Percentiles rank a stretch among this genome's conserved stretches.
phyloP scores from a whole-genome alignment of 1,140 invertebrate genomes.

The Cardiocondyla obscurior region DNA sequence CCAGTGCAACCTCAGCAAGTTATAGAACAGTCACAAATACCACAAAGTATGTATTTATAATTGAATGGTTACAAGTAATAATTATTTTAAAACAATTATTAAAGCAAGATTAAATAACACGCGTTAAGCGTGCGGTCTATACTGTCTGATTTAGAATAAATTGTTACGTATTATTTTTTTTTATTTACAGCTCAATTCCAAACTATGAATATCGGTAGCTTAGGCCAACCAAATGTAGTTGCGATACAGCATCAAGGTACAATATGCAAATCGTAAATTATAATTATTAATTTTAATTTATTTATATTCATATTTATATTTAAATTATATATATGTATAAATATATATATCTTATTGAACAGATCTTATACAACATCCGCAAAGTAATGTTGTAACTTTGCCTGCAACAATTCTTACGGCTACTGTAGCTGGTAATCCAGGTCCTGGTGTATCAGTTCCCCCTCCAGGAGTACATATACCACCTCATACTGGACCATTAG shows the following conservation, averaged over 20 bases:
- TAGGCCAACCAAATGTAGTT: constrained; percentile 82
- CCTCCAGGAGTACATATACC: constrained; percentile 81
- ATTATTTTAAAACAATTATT: no score
- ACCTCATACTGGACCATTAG: constrained; percentile 79
- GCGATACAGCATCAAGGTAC: constrained; percentile 83
- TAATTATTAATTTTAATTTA: constrained; percentile 6
- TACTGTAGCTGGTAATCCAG: constrained; percentile 80
- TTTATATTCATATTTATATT: not conserved
- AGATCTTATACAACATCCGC: constrained; percentile 83
- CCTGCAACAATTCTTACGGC: constrained; percentile 82
- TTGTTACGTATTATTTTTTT: constrained; percentile 45
- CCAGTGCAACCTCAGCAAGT: constrained; percentile 81
- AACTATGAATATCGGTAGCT: constrained; percentile 83
- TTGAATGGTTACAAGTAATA: no score
- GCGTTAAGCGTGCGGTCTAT: no score
- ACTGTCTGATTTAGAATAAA: constrained; percentile 57
- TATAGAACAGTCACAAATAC: constrained; percentile 78
- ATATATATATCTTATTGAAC: constrained; percentile 35
- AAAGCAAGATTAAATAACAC: no score
- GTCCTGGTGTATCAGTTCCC: constrained; percentile 75
- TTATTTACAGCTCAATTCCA: constrained; percentile 80
- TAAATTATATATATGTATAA: constrained; percentile 4
- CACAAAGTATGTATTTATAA: constrained; percentile 74
- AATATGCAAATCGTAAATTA: constrained; percentile 36
- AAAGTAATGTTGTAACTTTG: constrained; percentile 81